These are phyloP conservation scores for Rhabdophis nuchalis DNA, from an alignment of 2,797 vertebrate genomes.

Conservation along the genomic window DNA sequence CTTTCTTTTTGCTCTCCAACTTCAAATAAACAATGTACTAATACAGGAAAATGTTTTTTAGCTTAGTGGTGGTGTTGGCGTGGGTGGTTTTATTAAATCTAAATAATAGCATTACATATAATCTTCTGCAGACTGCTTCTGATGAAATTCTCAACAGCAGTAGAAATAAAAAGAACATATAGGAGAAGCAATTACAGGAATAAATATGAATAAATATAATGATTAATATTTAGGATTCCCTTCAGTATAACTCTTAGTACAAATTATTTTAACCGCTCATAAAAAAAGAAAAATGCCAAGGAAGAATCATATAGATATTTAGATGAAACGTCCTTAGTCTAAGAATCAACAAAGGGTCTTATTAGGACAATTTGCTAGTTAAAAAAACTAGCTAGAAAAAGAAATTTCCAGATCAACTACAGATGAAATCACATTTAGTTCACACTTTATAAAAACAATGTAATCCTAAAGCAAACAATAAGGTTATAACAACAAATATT, in stretches of 20 bases:
- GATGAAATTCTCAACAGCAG: not conserved
- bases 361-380: not conserved
- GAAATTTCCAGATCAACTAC: not conserved
- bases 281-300: not conserved
- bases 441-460: not conserved
- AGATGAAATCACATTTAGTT: not conserved
- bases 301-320: not conserved
- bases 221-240: not conserved
- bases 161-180: not conserved
- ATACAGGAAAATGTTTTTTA: not conserved
- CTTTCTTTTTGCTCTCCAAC: not conserved
- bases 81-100: not conserved
- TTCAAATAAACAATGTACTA: not conserved
- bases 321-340: not conserved
- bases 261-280: not conserved
- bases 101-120: not conserved
- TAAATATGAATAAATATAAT: not conserved
- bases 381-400: not conserved
- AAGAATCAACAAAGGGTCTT: not conserved
- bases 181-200: not conserved
- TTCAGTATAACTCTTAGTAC: not conserved
- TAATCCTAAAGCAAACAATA: not conserved
- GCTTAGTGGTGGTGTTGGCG: not conserved
- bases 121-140: not conserved
- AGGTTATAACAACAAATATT: not conserved